Percentiles rank a stretch among this genome's conserved stretches.
phyloP scores from a whole-genome alignment of 2,797 vertebrate genomes.

The Rhinella marina region DNA sequence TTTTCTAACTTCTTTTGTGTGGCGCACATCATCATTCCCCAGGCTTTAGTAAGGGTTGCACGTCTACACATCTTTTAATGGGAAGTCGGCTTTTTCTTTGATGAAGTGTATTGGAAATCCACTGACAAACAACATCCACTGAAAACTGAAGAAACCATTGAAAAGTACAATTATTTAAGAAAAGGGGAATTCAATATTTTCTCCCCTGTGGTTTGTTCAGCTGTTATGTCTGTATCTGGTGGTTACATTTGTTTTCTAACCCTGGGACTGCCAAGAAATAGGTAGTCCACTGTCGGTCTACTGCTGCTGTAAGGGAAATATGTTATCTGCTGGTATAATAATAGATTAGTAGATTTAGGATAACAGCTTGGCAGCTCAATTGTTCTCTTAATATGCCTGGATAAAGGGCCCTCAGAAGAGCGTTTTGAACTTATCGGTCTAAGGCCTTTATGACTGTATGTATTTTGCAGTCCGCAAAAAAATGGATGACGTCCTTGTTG shows the following conservation, averaged over 20 bases:
- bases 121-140: neutral
- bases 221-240: neutral
- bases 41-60: neutral
- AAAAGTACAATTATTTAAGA: neutral
- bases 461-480: too few species aligned
- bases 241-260: neutral
- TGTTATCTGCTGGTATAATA: too few species aligned
- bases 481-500: too few species aligned
- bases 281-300: too few species aligned
- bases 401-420: too few species aligned
- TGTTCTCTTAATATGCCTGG: too few species aligned
- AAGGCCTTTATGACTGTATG: too few species aligned
- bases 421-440: too few species aligned
- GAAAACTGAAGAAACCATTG: neutral
- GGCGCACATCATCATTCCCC: neutral
- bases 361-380: too few species aligned
- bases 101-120: neutral
- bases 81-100: neutral
- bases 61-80: neutral
- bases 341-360: too few species aligned
- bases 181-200: neutral
- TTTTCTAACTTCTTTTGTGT: slow-evolving; percentile 12
- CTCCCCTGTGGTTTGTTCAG: neutral
- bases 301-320: too few species aligned
- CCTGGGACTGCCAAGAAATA: too few species aligned